phyloP scores from a whole-genome alignment of 2,113 vertebrate species.

The Orientallactaga bullata region DNA sequence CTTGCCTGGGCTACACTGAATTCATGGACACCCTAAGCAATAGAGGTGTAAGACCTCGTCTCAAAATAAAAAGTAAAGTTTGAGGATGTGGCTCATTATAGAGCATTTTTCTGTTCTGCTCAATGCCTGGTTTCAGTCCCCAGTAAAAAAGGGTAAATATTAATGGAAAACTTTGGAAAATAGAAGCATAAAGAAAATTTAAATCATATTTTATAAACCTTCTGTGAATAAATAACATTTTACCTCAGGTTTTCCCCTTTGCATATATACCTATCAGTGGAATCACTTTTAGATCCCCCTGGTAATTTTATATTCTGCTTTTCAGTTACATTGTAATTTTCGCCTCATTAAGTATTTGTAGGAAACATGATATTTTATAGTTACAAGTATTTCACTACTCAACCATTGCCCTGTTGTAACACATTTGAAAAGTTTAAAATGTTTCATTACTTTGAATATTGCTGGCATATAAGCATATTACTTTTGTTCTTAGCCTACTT shows the following conservation, averaged over 20 bases:
- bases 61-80: background rate
- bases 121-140: background rate
- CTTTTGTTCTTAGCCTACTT: background rate
- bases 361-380: background rate
- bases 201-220: background rate
- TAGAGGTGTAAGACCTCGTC: background rate
- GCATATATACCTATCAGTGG: background rate
- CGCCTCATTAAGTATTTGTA: constrained; percentile 20
- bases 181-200: constrained; percentile 13
- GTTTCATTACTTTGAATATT: background rate
- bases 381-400: background rate
- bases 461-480: background rate
- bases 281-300: background rate
- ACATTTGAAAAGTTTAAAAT: background rate
- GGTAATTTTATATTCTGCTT: background rate
- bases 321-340: constrained; percentile 2
- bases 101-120: background rate
- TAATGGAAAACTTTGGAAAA: background rate
- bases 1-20: background rate
- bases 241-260: background rate
- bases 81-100: background rate
- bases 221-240: background rate
- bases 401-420: background rate
- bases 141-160: background rate
- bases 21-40: background rate